Evolutionary conservation across 23 tunicate species (phyloP).

Genomic region (Trididemnum clinides): DNA sequence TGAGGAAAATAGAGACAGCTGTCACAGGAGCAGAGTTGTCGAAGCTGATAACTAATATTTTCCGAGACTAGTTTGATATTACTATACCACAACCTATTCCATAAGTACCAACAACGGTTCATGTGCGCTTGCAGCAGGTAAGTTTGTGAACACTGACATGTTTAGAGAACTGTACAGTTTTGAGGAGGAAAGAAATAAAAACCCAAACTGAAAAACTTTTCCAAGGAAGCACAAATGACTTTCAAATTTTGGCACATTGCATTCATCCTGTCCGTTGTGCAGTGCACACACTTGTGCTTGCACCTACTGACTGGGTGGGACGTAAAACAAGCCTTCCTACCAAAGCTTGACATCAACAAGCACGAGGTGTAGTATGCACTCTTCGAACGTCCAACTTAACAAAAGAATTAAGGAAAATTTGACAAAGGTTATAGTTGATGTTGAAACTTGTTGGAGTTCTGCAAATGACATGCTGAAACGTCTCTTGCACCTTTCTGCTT

Average conservation of each 20-base stretch:
- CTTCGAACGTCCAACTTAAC: background rate
- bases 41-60: too few relatives aligned
- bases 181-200: background rate
- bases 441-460: constrained; percentile 5
- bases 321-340: background rate
- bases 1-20: too few relatives aligned
- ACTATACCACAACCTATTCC: too few relatives aligned
- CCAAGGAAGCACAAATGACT: background rate
- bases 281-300: constrained; percentile 5
- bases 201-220: background rate
- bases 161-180: too few relatives aligned
- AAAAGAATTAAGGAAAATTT: background rate
- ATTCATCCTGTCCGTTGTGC: background rate
- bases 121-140: too few relatives aligned
- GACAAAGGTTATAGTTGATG: background rate
- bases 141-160: too few relatives aligned
- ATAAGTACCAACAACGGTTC: too few relatives aligned
- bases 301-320: background rate
- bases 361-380: too few relatives aligned
- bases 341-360: background rate
- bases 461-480: background rate
- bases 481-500: background rate
- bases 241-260: background rate
- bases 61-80: too few relatives aligned
- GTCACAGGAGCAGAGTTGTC: too few relatives aligned